Evolutionary conservation across 2,888 invertebrate species (phyloP).

Genomic region (Achlya flavicornis): DNA sequence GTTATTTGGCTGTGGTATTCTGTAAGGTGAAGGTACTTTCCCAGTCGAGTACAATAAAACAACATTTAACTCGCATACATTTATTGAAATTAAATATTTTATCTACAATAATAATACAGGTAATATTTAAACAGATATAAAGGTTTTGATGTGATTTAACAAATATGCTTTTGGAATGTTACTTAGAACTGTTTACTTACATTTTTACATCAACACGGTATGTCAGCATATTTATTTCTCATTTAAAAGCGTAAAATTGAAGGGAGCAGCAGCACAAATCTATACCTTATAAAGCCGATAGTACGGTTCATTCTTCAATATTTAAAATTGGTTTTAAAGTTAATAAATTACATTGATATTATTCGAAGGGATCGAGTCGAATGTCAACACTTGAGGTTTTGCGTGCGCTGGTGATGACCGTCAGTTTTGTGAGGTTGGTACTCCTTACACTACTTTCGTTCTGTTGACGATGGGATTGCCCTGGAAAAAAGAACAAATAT

Average conservation of each 20-base stretch:
- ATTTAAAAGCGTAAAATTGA: background rate
- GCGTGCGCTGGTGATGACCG: constrained; percentile 3
- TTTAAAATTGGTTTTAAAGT: constrained; percentile 1
- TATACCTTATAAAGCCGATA: background rate
- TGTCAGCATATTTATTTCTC: background rate
- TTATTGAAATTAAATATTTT: constrained; percentile 61
- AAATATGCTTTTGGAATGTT: constrained; percentile 7
- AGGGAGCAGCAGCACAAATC: background rate
- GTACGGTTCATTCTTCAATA: background rate
- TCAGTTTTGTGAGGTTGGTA: background rate
- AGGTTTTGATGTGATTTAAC: background rate
- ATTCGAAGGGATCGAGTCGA: background rate
- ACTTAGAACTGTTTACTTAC: too few relatives aligned
- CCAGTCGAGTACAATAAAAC: constrained; percentile 15
- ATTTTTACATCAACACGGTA: too few relatives aligned
- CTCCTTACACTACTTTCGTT: constrained; percentile 28
- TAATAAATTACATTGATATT: background rate
- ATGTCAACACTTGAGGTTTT: constrained; percentile 2
- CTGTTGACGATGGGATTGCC: constrained; percentile 51
- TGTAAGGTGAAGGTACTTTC: too few relatives aligned
- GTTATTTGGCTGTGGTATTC: too few relatives aligned
- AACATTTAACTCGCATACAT: constrained; percentile 35
- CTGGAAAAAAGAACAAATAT: constrained; percentile 51
- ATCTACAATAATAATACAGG: constrained; percentile 51
- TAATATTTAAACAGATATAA: constrained; percentile 30